A percentile compares a stretch with the other conserved stretches of the same genome.
phyloP scores from a whole-genome alignment of 1,140 invertebrate species.

The Macrobrachium rosenbergii region DNA sequence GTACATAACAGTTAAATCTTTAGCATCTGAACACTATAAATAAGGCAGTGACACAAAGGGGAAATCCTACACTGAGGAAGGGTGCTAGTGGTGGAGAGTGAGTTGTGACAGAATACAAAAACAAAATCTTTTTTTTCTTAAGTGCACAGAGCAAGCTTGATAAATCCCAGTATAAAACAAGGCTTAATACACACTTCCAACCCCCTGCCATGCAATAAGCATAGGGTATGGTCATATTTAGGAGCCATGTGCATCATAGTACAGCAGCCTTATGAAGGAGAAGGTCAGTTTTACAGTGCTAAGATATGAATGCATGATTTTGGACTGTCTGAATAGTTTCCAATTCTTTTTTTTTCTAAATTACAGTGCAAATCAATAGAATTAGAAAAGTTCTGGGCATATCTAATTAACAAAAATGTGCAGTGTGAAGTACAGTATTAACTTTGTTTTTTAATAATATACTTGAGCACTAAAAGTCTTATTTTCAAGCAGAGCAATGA shows the following conservation, averaged over 20 bases:
- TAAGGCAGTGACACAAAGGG: background rate
- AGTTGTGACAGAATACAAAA: slow-evolving; percentile 11
- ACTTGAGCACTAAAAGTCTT: background rate
- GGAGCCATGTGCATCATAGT: no score
- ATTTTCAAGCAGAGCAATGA: slow-evolving; percentile 39
- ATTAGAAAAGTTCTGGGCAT: no score
- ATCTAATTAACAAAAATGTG: background rate
- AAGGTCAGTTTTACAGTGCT: slow-evolving; percentile 30
- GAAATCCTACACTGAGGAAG: slow-evolving; percentile 33
- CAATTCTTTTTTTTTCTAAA: background rate
- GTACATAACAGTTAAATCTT: no score
- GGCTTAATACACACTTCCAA: slow-evolving; percentile 53
- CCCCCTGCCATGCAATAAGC: slow-evolving; percentile 60
- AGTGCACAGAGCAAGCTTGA: slow-evolving; percentile 54
- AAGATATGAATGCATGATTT: slow-evolving; percentile 48
- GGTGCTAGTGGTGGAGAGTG: slow-evolving; percentile 57
- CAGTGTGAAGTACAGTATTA: slow-evolving; percentile 23
- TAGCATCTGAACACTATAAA: background rate
- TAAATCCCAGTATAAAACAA: slow-evolving; percentile 51
- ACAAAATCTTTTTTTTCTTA: background rate
- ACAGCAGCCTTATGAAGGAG: no score
- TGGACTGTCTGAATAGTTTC: slow-evolving; percentile 20
- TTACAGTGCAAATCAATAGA: no score
- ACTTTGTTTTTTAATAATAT: no score
- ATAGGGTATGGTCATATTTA: slow-evolving; percentile 30